Base-by-base conservation (phyloP, 2,797 vertebrate genomes). In the Leptoclinus maculatus region DNA sequence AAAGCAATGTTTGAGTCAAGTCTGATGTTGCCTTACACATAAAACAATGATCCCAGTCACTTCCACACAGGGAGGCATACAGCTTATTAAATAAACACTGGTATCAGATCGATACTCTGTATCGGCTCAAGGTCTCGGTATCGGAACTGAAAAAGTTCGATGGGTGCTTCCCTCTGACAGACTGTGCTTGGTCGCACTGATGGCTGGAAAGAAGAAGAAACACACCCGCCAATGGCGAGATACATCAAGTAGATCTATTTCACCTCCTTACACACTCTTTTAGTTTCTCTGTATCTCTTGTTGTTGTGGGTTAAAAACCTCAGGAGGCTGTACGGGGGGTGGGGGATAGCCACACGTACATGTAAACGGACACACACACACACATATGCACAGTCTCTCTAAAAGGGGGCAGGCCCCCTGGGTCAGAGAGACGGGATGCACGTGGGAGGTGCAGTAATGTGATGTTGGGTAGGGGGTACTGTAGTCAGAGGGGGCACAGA, bases 361-460 rank as follows among this genome's bases (percentile, higher is more conserved):
- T 32, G 41, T 56, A 43, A 12, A 62, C 12, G 25, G 2, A 34
- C 16, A 43, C 49, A 71, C 17, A 65, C 19, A 29, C 21, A 67
- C n/a, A 64, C 57, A 43, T 39, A 78, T 43, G 23, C 14, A 39
- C 1, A 11, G 19, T 54, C 11, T 2, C 12, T 66, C 29, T 36
- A 51, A 71, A 75, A 71, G 23, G 7, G 45, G 43, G 12, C 34
- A 69, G 74, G 21, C 45, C 69, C 68, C 72, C 51, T 3, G 63
- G 78, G 79, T 76, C 38, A 70, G 62, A 64, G 53, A 78, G 76
- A 58, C 74, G 63, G 84, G 83, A 87, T 85, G 79, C 79, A 78
- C 65, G 68, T 74, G 82, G 81, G 63, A 56, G 69, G 69, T 56
- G 53, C 56, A 43, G 79, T 86, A 84, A 83, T 82, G 49, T 66